Conservation (phyloP, 2,113 vertebrate genomes). For the Orientallactaga bullata region DNA sequence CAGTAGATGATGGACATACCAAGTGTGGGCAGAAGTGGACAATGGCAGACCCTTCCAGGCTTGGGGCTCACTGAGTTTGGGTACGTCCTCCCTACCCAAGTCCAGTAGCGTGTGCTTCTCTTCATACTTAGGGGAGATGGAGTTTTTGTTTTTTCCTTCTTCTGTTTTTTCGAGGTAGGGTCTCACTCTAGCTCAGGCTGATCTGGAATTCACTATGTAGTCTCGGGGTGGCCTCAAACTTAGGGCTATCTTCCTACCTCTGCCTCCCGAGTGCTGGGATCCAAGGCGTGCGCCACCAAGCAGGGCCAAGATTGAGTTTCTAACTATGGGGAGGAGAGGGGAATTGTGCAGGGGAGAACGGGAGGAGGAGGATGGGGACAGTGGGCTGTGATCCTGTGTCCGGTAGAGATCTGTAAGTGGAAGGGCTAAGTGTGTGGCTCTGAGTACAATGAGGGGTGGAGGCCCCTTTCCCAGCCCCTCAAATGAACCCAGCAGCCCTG, state of each 20-base stretch:
- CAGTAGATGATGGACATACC: not conserved
- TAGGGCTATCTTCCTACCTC: too few relatives aligned
- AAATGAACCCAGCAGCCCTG: accelerated
- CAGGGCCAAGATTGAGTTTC: not conserved
- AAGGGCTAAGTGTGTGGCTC: not conserved
- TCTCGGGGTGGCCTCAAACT: too few relatives aligned
- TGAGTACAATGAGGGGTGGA: not conserved
- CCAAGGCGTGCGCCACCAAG: too few relatives aligned
- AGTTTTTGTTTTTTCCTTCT: not conserved
- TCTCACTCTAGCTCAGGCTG: too few relatives aligned
- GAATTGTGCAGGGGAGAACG: not conserved
- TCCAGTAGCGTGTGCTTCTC: not conserved
- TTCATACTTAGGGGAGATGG: too few relatives aligned
- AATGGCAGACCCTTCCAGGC: not conserved
- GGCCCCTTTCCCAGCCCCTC: not conserved
- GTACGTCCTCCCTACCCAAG: not conserved
- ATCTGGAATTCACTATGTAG: too few relatives aligned
- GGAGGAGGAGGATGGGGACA: too few relatives aligned
- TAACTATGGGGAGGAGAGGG: not conserved
- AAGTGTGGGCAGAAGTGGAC: not conserved
- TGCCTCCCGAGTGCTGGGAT: too few relatives aligned
- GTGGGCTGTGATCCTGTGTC: not conserved
- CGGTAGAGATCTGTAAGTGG: not conserved
- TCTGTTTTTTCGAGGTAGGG: too few relatives aligned
- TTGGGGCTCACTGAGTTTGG: not conserved